Evolutionary conservation across 2,888 invertebrate species (phyloP).

Genomic region (Ditylenchus weischeri): DNA sequence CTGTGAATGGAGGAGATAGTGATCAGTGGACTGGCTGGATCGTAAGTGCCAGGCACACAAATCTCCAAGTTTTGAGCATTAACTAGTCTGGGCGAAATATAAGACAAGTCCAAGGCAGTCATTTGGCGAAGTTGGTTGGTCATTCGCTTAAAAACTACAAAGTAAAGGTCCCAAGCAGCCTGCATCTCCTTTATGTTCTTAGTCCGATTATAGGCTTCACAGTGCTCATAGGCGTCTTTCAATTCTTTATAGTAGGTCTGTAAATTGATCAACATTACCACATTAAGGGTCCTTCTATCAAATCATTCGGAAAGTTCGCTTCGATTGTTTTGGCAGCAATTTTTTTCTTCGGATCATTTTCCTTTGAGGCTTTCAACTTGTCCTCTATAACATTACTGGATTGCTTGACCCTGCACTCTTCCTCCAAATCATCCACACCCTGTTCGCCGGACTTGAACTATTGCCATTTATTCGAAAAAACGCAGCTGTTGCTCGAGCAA

Average conservation of each 20-base stretch:
- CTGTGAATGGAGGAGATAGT: constrained; percentile 60
- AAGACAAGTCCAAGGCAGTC: constrained; percentile 68
- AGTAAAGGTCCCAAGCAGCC: constrained; percentile 94
- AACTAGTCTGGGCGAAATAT: constrained; percentile 79
- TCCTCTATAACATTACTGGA: too few relatives aligned
- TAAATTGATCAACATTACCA: too few relatives aligned
- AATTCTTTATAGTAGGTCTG: constrained; percentile 87
- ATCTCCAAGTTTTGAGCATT: constrained; percentile 76
- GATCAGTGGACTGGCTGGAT: constrained; percentile 77
- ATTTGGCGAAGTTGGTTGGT: constrained; percentile 81
- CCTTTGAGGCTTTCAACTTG: too few relatives aligned
- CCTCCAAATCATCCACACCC: too few relatives aligned
- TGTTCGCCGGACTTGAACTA: too few relatives aligned
- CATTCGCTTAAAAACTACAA: constrained; percentile 90
- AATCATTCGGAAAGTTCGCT: too few relatives aligned
- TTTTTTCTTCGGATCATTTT: too few relatives aligned
- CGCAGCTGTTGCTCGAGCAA: too few relatives aligned
- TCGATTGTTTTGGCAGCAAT: too few relatives aligned
- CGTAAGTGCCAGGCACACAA: constrained; percentile 95
- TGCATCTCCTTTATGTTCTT: constrained; percentile 78
- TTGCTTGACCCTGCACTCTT: too few relatives aligned
- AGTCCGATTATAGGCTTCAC: constrained; percentile 79
- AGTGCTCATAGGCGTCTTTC: constrained; percentile 91
- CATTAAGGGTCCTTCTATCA: too few relatives aligned
- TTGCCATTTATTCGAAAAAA: too few relatives aligned